A percentile compares a stretch with the other conserved stretches of the same genome.
Conservation (phyloP, 2,888 invertebrate species). For the Ormyrus nitidulus region DNA sequence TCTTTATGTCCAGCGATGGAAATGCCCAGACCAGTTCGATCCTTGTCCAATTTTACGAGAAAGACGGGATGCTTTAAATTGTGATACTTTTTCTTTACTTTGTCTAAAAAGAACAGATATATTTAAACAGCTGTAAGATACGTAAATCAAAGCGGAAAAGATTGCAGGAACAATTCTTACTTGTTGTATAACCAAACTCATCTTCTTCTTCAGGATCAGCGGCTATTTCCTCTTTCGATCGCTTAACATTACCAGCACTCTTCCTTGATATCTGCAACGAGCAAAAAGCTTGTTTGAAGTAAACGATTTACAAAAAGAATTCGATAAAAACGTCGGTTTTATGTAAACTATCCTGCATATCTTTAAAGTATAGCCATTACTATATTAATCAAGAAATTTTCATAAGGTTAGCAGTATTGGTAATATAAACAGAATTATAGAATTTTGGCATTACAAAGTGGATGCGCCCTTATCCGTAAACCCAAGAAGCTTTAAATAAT, state of each 20-base stretch:
- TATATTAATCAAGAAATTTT: no score
- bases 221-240: slow-evolving; percentile 85
- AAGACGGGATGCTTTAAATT: slow-evolving; percentile 84
- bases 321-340: no score
- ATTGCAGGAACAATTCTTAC: slow-evolving; percentile 79
- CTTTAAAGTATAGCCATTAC: no score
- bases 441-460: no score
- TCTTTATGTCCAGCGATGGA: slow-evolving; percentile 96
- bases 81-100: slow-evolving; percentile 94
- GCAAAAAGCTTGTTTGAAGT: no score
- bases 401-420: no score
- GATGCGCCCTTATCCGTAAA: no score
- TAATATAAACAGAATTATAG: no score
- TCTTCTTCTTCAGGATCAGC: slow-evolving; percentile 92
- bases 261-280: slow-evolving; percentile 87
- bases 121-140: background rate
- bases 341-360: no score
- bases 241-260: slow-evolving; percentile 90
- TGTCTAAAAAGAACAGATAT: slow-evolving; percentile 79
- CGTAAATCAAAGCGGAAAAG: background rate
- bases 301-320: no score
- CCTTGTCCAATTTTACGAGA: slow-evolving; percentile 86
- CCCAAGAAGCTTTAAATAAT: slow-evolving; percentile 6
- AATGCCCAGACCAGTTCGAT: slow-evolving; percentile 88
- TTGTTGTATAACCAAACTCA: slow-evolving; percentile 93